Evolutionary conservation across 2,888 invertebrate species (phyloP).

Genomic region (Pheosia tremula): DNA sequence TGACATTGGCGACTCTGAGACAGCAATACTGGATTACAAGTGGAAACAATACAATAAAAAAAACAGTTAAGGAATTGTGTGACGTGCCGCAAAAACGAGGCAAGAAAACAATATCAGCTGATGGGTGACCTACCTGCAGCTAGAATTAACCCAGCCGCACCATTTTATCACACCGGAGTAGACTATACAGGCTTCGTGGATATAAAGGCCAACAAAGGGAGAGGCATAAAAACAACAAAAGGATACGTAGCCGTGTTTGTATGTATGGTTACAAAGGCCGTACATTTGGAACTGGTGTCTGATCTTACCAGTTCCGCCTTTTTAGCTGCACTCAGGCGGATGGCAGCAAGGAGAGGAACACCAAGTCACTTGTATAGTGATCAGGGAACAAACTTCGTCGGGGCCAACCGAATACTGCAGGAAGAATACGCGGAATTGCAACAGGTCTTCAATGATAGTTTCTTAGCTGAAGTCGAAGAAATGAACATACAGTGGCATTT

Average conservation of each 20-base stretch:
- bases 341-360: slow-evolving; percentile 5
- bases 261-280: slow-evolving; percentile 11
- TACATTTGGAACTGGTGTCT: slow-evolving; percentile 9
- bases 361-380: slow-evolving; percentile 11
- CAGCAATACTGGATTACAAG: too few species aligned
- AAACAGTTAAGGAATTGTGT: slow-evolving; percentile 6
- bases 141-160: slow-evolving; percentile 3
- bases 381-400: slow-evolving; percentile 8
- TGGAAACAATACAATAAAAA: too few species aligned
- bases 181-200: slow-evolving; percentile 14
- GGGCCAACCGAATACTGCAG: slow-evolving; percentile 2
- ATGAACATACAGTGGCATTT: too few species aligned
- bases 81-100: neutral
- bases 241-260: slow-evolving; percentile 11
- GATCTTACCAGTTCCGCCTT: slow-evolving; percentile 9
- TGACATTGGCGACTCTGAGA: too few species aligned
- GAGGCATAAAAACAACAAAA: slow-evolving; percentile 7
- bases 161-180: slow-evolving; percentile 11
- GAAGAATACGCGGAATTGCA: neutral
- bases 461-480: too few species aligned
- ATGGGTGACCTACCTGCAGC: slow-evolving; percentile 12
- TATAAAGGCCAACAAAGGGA: slow-evolving; percentile 10
- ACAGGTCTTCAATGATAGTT: too few species aligned
- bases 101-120: slow-evolving; percentile 6
- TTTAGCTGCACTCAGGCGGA: slow-evolving; percentile 5